Conservation (phyloP, 2,888 invertebrate genomes). For the Drosophila pseudotakahashii region DNA sequence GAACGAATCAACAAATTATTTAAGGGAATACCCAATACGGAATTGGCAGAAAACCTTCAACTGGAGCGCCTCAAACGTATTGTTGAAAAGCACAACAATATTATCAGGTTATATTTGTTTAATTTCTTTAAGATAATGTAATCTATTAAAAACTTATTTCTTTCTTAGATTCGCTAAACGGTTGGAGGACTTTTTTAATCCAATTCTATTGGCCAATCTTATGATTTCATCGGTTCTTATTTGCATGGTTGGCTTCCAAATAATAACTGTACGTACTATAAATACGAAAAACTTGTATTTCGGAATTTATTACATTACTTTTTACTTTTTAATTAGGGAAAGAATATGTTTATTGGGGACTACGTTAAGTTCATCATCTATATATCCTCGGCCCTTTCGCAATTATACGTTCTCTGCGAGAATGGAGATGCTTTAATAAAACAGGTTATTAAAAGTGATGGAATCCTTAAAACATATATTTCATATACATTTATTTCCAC, state of each 20-base stretch:
- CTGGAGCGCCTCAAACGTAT: slow-evolving; percentile 62
- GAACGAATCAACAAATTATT: slow-evolving; percentile 72
- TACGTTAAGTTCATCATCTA: slow-evolving; percentile 82
- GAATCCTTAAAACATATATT: not conserved
- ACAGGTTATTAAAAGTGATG: slow-evolving; percentile 63
- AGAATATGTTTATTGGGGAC: slow-evolving; percentile 82
- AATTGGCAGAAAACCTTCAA: slow-evolving; percentile 26
- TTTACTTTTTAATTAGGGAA: slow-evolving; percentile 34
- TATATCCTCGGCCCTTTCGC: slow-evolving; percentile 81
- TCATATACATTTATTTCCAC: not conserved
- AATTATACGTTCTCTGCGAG: slow-evolving; percentile 82
- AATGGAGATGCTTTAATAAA: slow-evolving; percentile 83
- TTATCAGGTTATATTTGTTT: slow-evolving; percentile 64
- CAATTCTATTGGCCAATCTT: slow-evolving; percentile 82
- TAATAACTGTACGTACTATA: slow-evolving; percentile 74
- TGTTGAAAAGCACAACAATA: slow-evolving; percentile 73
- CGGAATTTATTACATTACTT: too few species aligned
- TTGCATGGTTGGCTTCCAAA: slow-evolving; percentile 84
- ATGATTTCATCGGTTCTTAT: slow-evolving; percentile 82
- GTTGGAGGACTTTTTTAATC: slow-evolving; percentile 82
- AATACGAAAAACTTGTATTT: too few species aligned
- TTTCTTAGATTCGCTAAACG: slow-evolving; percentile 75
- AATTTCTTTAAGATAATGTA: too few species aligned
- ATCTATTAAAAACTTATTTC: not conserved
- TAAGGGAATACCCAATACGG: not conserved